Percentiles rank a stretch among this genome's conserved stretches.
Evolutionary conservation across 2,113 vertebrate species (phyloP).

Genomic region (Pelmatolapia mariae): DNA sequence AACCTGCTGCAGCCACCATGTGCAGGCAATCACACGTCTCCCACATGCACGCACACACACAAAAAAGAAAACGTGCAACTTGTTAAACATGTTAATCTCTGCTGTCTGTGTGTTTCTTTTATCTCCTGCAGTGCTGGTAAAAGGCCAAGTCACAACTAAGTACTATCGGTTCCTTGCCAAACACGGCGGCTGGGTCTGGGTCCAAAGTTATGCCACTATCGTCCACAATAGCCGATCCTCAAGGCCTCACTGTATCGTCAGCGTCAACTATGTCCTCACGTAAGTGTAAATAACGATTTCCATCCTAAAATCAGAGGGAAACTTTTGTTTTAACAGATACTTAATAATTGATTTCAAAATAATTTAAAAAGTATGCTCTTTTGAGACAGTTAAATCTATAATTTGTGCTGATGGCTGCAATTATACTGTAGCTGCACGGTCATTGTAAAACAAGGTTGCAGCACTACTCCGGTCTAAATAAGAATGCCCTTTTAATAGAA

Average conservation of each 20-base stretch:
- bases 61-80: background rate
- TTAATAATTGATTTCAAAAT: background rate
- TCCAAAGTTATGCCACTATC: conserved; percentile 97
- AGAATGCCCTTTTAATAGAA: conserved; percentile 16
- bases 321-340: background rate
- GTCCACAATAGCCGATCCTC: conserved; percentile 98
- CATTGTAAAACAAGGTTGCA: background rate
- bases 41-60: background rate
- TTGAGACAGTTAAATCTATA: background rate
- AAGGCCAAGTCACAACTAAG: conserved; percentile 97
- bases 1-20: background rate
- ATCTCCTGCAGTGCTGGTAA: conserved; percentile 85
- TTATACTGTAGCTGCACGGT: background rate
- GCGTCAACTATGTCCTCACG: conserved; percentile 99
- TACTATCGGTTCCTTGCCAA: conserved; percentile 97
- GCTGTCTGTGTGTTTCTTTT: conserved; percentile 15
- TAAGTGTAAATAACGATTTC: conserved; percentile 69
- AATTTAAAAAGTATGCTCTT: background rate
- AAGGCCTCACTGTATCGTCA: conserved; percentile 96
- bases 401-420: background rate
- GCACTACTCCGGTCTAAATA: background rate
- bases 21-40: background rate
- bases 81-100: background rate
- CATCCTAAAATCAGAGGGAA: background rate
- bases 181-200: conserved; percentile 97